Evolutionary conservation across 2,113 vertebrate species (phyloP).

Genomic region (Hippoglossus stenolepis): DNA sequence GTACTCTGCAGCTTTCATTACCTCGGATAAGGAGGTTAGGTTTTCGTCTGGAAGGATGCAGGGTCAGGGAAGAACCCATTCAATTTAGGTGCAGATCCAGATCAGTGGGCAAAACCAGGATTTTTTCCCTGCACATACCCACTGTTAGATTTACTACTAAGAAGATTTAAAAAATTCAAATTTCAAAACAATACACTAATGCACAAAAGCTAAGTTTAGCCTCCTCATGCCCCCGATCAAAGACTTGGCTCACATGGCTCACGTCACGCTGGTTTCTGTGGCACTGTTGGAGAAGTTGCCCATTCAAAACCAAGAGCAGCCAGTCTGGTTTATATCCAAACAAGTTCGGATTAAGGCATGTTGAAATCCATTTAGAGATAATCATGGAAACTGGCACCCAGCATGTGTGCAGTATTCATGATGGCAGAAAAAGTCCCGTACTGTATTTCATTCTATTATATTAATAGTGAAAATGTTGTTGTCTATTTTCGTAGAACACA

Average conservation of each 20-base stretch:
- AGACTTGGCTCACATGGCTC: background rate
- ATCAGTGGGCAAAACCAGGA: background rate
- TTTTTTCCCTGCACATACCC: background rate
- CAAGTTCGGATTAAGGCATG: background rate
- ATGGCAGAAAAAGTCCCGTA: background rate
- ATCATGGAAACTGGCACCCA: background rate
- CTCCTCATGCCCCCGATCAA: background rate
- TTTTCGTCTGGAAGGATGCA: too few relatives aligned
- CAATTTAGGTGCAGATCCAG: background rate
- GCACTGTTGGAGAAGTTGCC: background rate
- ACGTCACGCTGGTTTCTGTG: constrained; percentile 1
- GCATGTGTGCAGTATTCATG: background rate
- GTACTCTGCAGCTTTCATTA: too few relatives aligned
- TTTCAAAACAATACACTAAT: background rate
- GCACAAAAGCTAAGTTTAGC: background rate
- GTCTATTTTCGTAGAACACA: too few relatives aligned
- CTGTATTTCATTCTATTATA: background rate
- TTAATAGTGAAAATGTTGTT: too few relatives aligned
- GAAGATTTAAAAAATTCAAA: background rate
- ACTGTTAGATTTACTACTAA: background rate
- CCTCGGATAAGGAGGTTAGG: too few relatives aligned
- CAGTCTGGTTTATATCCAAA: background rate
- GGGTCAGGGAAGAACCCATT: too few relatives aligned
- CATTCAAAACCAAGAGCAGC: background rate
- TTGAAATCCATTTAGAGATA: constrained; percentile 1